Base-by-base conservation (phyloP, 2,888 invertebrate genomes). In the Latrodectus elegans region DNA sequence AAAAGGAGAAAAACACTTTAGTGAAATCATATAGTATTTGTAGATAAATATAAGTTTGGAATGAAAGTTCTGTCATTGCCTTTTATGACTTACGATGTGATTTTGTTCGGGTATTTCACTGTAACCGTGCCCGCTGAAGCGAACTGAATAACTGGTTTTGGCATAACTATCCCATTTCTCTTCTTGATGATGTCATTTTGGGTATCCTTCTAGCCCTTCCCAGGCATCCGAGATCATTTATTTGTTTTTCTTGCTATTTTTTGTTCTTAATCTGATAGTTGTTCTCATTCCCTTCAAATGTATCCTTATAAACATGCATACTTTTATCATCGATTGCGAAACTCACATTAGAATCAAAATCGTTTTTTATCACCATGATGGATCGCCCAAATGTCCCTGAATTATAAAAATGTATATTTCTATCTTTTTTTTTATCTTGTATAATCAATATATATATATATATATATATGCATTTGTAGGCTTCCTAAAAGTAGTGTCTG, bases 161-260 rank as follows among this genome's bases (percentile, higher is more conserved):
- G 85, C 85, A 85, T 85, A 85, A 85, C 85, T 85, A 85, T 80
- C 85, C 85, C 85, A 85, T 85, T 85, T 74, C 79, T 85, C 85
- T 70, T 75, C 60, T 75, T 75, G 79, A 80, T 85, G 79, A 85
- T 85, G 85, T 79, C 85, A 85, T 85, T 85, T 79, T 68, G 38
- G 55, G 55, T n/a, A 60, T 38, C 51, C 55, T 51, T 67, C 65
- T 65, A 55, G 26, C 72, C 55, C 26, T 11, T 67, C 12, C 67
- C 26, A 51, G 65, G 65, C 74, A 26, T 75, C 60, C 53, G 49
- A 64, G 79, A 65, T 79, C 68, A 79, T 80, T 79, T 85, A 85
- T 85, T 85, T 82, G 74, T 67, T 85, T 78, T 67, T 73, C 64
- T 26, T 26, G 26, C 38, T 80, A 17, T 67, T 22, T 77, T 77